Evolutionary conservation across 2,888 invertebrate species (phyloP).

Genomic region (Mesodorylaimus sp.): DNA sequence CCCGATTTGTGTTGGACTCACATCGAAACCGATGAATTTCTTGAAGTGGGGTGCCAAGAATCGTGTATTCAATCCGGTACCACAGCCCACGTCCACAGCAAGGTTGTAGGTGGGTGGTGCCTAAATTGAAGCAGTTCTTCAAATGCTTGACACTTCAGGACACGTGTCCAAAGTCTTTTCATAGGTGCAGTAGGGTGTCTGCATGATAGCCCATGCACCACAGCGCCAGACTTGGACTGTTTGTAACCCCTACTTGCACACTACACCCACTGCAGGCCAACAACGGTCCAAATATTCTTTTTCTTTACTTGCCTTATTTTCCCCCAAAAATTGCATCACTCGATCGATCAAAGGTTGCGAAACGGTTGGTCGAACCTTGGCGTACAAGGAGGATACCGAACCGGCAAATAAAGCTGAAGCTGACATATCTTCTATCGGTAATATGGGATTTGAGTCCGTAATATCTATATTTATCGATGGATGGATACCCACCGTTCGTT

Average conservation of each 20-base stretch:
- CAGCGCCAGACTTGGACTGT: too few relatives aligned
- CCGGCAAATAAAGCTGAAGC: conserved; percentile 3
- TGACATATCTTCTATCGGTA: too few relatives aligned
- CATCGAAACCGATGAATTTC: conserved; percentile 35
- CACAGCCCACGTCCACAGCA: conserved; percentile 39
- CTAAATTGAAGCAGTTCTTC: background rate
- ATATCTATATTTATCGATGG: too few relatives aligned
- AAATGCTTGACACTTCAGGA: background rate
- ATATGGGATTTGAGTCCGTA: too few relatives aligned
- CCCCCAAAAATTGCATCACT: conserved; percentile 7
- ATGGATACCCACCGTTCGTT: too few relatives aligned
- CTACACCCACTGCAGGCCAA: too few relatives aligned
- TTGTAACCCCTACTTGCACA: too few relatives aligned
- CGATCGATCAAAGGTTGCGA: conserved; percentile 1
- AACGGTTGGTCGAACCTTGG: conserved; percentile 7
- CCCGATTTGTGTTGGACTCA: conserved; percentile 32
- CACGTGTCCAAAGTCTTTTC: background rate
- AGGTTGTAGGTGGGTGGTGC: conserved; percentile 14
- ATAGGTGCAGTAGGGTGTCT: background rate
- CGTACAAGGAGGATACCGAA: conserved; percentile 7
- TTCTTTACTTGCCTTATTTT: too few relatives aligned
- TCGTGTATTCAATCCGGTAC: conserved; percentile 37
- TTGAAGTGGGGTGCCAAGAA: conserved; percentile 33
- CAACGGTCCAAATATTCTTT: too few relatives aligned
- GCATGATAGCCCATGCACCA: background rate